Base-by-base conservation (phyloP, 2,888 invertebrate genomes). In the Linnaemya vulpina region DNA sequence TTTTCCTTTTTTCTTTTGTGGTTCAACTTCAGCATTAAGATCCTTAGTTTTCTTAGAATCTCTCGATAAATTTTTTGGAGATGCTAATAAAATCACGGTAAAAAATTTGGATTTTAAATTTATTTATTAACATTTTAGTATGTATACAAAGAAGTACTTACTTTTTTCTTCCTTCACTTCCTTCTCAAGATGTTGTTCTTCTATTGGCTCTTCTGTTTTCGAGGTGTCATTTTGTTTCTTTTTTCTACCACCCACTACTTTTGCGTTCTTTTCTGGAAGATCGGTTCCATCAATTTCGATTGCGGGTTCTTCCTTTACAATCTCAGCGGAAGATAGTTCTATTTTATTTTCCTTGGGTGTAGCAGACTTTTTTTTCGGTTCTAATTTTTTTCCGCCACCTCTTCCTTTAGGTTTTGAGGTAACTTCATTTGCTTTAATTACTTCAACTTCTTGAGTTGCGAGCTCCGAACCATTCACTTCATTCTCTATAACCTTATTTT, bases 371-470 rank as follows among this genome's bases (percentile, higher is more conserved):
- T 67, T 80, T 71, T 71, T 77, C 17, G 60, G 7, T 38, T 17
- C 76, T 13, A 49, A 15, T 43, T 77, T 83, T 49, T 83, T 90
- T 74, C 87, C 90, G 17, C 86, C 84, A 30, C 60, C 86, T 83
- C 87, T 90, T 13, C 84, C 84, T 73, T 88, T 88, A 0, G 87
- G n/a, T 76, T 73, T 77, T n/a, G 53, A 68, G 86, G 63, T 67
- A 49, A 30, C 22, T 25, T 65, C 30, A 17, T 63, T 67, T 67
- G 20, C 51, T 38, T 51, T 35, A 49, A n/a, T 30, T 43, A 58
- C 75, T 35, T 20, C 65, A 62, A 35, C 49, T 77, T 49, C 62
- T 67, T 58, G 38, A 17, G 0, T 73, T 40, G 40, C 81, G 17
- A 15, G 11, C 40, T 43, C 38, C 43, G 49, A 13, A 17, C 38